A percentile compares a stretch with the other conserved stretches of the same genome.
These are phyloP conservation scores for Coreius guichenoti DNA, from an alignment of 2,797 vertebrate species.

Conservation along the genomic window DNA sequence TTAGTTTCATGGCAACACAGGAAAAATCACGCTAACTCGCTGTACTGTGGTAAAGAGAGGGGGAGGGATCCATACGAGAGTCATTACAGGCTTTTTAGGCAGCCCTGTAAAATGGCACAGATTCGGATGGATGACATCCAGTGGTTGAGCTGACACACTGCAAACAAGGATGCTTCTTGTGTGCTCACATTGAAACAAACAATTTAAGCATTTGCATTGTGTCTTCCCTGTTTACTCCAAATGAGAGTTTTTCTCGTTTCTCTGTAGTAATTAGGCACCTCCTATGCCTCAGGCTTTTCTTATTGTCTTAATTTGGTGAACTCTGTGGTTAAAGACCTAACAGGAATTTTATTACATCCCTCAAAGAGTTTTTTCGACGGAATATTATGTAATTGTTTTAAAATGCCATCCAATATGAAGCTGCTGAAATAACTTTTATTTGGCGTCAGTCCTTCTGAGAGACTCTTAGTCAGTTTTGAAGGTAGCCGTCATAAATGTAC, in stretches of 20 bases:
- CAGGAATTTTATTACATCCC: slow-evolving; percentile 14
- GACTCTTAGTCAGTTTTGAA: slow-evolving; percentile 19
- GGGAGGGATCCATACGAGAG: slow-evolving; percentile 56
- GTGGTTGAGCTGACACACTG: slow-evolving; percentile 78
- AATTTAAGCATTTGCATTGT: neutral
- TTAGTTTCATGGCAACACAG: slow-evolving; percentile 2
- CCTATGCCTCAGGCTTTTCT: slow-evolving; percentile 16
- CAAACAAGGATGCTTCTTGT: slow-evolving; percentile 69
- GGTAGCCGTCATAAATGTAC: slow-evolving; percentile 64
- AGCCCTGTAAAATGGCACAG: slow-evolving; percentile 72
- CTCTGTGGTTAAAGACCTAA: neutral
- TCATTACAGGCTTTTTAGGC: slow-evolving; percentile 63
- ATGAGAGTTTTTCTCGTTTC: neutral
- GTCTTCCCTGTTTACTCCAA: slow-evolving; percentile 2
- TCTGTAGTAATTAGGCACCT: slow-evolving; percentile 21
- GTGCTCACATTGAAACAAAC: neutral
- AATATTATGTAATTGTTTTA: neutral
- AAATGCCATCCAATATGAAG: neutral
- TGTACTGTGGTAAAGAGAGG: slow-evolving; percentile 30
- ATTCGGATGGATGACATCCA: slow-evolving; percentile 80
- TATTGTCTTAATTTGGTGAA: slow-evolving; percentile 18
- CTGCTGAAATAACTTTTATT: neutral
- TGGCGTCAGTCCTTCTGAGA: neutral
- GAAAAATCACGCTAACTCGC: neutral
- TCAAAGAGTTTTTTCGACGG: neutral